phyloP scores from a whole-genome alignment of 2,888 invertebrate genomes.

The Meghimatium bilineatum region DNA sequence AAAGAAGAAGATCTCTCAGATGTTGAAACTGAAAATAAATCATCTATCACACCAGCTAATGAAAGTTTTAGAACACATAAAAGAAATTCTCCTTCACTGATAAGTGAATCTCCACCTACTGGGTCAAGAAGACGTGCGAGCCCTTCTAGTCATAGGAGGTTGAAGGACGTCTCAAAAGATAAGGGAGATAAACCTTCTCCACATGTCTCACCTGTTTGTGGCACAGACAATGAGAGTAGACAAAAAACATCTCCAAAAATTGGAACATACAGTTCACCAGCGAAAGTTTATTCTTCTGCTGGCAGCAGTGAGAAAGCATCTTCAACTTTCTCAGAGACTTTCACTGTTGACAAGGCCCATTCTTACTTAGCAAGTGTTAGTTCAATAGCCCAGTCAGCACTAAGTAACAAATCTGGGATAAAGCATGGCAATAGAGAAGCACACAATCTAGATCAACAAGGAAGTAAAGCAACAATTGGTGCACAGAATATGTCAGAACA shows the following conservation, averaged over 20 bases:
- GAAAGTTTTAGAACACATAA: conserved; percentile 6
- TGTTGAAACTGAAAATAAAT: background rate
- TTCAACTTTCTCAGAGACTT: conserved; percentile 61
- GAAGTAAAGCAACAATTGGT: background rate
- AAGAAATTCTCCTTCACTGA: conserved; percentile 9
- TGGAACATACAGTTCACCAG: background rate
- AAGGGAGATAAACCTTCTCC: conserved; percentile 44
- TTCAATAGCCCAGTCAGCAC: conserved; percentile 50
- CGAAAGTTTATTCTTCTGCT: conserved; percentile 20
- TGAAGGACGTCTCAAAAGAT: conserved; percentile 5
- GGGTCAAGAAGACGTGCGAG: background rate
- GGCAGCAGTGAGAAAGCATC: conserved; percentile 1
- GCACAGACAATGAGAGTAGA: conserved; percentile 43
- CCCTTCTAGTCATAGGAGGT: background rate
- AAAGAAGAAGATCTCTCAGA: background rate
- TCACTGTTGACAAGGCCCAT: conserved; percentile 64
- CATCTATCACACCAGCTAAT: background rate
- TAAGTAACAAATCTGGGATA: conserved; percentile 31
- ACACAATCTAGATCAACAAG: conserved; percentile 26
- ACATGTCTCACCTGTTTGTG: conserved; percentile 50
- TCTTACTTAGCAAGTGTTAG: conserved; percentile 61
- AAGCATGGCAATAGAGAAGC: background rate
- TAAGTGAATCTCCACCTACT: conserved; percentile 29
- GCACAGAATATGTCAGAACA: background rate
- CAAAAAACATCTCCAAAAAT: conserved; percentile 20